A percentile compares a stretch with the other conserved stretches of the same genome.
Conservation (phyloP, 1,140 invertebrate species). For the Diplogasteroides magnus region DNA sequence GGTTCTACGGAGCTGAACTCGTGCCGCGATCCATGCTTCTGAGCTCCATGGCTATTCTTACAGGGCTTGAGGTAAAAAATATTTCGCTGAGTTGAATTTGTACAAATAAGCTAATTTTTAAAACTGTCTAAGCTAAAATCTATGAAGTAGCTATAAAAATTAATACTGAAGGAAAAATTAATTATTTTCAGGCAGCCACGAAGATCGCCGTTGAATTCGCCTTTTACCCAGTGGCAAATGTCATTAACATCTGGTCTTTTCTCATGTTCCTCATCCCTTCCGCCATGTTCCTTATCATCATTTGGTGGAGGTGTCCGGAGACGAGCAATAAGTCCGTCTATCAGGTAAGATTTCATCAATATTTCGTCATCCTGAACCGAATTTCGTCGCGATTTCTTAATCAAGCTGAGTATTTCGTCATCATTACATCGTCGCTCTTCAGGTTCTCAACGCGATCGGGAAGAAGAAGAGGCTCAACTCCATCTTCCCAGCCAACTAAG, state of each 20-base stretch:
- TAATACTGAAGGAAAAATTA: too few relatives aligned
- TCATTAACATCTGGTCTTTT: conserved; percentile 14
- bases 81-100: neutral
- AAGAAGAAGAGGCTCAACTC: conserved; percentile 32
- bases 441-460: conserved; percentile 32
- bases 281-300: conserved; percentile 33
- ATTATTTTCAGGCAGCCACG: conserved; percentile 17
- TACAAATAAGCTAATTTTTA: neutral
- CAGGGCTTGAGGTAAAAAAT: conserved; percentile 34
- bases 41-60: conserved; percentile 29
- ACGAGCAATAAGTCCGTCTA: conserved; percentile 32
- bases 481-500: too few relatives aligned
- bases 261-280: conserved; percentile 35
- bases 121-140: too few relatives aligned
- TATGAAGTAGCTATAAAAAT: too few relatives aligned
- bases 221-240: conserved; percentile 36
- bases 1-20: conserved; percentile 37
- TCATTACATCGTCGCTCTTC: neutral
- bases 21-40: conserved; percentile 33
- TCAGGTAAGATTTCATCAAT: too few relatives aligned
- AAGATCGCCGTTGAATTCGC: conserved; percentile 36
- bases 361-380: too few relatives aligned
- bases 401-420: neutral
- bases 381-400: too few relatives aligned
- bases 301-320: conserved; percentile 33